Conservation (phyloP, 92 coral and sea anemone species). For the Umimayanthus chanpuru region DNA sequence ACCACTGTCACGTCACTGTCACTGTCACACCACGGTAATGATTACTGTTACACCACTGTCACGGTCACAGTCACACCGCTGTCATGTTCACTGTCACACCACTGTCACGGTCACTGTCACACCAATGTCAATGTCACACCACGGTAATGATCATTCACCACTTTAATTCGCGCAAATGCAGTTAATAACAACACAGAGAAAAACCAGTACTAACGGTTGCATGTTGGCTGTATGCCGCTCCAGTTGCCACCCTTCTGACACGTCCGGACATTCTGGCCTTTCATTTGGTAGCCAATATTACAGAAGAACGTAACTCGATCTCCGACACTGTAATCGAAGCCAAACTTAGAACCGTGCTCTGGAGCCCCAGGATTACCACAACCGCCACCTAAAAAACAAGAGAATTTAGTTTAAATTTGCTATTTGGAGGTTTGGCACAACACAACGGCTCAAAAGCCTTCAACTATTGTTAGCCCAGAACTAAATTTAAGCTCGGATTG, state of each 20-base stretch:
- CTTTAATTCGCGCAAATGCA: not conserved
- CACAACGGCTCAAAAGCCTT: no score
- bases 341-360: constrained; percentile 58
- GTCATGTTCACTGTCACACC: no score
- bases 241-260: constrained; percentile 46
- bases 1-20: no score
- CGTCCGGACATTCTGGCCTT: constrained; percentile 47
- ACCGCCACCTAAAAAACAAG: constrained; percentile 46
- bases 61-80: no score
- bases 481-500: no score
- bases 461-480: no score
- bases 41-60: no score
- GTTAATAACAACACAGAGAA: not conserved
- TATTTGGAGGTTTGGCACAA: not conserved
- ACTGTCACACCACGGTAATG: no score
- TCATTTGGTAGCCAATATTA: constrained; percentile 53
- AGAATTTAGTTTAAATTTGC: not conserved
- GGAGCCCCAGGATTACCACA: constrained; percentile 58
- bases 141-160: no score
- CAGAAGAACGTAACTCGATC: constrained; percentile 60
- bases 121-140: not conserved
- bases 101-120: not conserved
- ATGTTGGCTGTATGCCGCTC: constrained; percentile 37
- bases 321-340: constrained; percentile 49
- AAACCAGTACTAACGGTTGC: constrained; percentile 35